Base-by-base conservation (phyloP, 2,113 vertebrate species). In the Morone chrysops region DNA sequence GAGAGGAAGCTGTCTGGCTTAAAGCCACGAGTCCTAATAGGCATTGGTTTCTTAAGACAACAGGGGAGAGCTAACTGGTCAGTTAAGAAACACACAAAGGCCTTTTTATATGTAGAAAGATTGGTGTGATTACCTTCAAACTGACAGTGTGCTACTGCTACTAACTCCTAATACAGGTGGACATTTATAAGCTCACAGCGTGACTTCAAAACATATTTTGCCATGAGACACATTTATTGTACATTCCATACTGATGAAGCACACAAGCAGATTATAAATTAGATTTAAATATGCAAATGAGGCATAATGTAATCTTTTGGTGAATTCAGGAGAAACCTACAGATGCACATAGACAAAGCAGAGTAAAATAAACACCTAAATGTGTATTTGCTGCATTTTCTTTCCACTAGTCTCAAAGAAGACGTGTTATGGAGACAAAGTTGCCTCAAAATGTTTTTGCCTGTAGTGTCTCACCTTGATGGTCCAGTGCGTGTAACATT, bases 1-100 rank as follows among this genome's bases (percentile, higher is more conserved):
- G 54, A 48, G 65, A 56, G 41, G 40, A 59, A 70, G 31, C n/a
- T 79, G 25, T 75, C 83, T 75, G 70, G 48, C 79, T 43, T 53
- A 40, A 31, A 31, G 51, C 75, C 69, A n/a, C 41, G 8, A 22
- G 31, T 41, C 70, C 40, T 61, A 45, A 73, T 45, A 48, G 68
- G 76, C 56, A 18, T 80, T 56, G 57, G 48, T 69, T 56, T 76
- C 45, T 57, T 71, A 50, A 56, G 36, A 54, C 66, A 14, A 60
- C 25, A 18, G 61, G 54, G 31, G 63, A 43, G 41, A 83, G 25
- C 61, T 38, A 65, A 69, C 25, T 31, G 6, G 7, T 54, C 36
- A 70, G 47, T 51, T 22, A 22, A 48, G 22, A 45, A 53, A 70
- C 18, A 20, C 25, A 61, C 36, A 70, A 70, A 71, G 18, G 3